Percentiles rank a stretch among this genome's conserved stretches.
Conservation (phyloP, 2,888 invertebrate species). For the Spodoptera picta region DNA sequence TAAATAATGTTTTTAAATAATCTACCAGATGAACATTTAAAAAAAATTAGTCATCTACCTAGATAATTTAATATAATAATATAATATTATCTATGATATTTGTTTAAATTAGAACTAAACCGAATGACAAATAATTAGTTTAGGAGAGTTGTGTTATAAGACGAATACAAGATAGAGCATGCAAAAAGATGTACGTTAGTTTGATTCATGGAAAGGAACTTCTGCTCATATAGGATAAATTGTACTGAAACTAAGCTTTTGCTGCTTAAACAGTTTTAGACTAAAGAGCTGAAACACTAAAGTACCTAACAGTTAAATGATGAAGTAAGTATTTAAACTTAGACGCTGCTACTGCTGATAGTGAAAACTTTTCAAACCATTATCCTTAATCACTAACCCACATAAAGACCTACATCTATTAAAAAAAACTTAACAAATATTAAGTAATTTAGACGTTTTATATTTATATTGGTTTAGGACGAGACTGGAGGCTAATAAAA, state of each 20-base stretch:
- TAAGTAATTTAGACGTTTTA: constrained; percentile 30
- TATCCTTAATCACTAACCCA: constrained; percentile 28
- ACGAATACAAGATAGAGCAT: no score
- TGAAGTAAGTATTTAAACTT: constrained; percentile 37
- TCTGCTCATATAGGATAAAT: constrained; percentile 26
- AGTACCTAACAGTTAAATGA: constrained; percentile 37
- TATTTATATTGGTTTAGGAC: constrained; percentile 49
- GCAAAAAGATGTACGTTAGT: no score
- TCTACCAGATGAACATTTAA: no score
- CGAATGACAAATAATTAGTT: no score
- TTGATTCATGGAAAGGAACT: constrained; percentile 27
- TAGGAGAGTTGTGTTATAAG: no score
- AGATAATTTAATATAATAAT: no score
- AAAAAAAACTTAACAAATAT: constrained; percentile 11
- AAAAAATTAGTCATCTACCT: no score
- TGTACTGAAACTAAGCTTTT: constrained; percentile 34
- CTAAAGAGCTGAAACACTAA: constrained; percentile 19
- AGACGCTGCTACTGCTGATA: constrained; percentile 27
- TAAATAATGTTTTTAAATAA: no score
- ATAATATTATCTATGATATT: no score
- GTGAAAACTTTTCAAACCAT: constrained; percentile 32
- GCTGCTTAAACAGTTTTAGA: constrained; percentile 5
- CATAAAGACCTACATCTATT: constrained; percentile 15
- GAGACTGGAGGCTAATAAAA: constrained; percentile 59
- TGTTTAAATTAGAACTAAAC: no score